Base-by-base conservation (phyloP, 2,888 invertebrate genomes). In the Drosophila diplacantha region DNA sequence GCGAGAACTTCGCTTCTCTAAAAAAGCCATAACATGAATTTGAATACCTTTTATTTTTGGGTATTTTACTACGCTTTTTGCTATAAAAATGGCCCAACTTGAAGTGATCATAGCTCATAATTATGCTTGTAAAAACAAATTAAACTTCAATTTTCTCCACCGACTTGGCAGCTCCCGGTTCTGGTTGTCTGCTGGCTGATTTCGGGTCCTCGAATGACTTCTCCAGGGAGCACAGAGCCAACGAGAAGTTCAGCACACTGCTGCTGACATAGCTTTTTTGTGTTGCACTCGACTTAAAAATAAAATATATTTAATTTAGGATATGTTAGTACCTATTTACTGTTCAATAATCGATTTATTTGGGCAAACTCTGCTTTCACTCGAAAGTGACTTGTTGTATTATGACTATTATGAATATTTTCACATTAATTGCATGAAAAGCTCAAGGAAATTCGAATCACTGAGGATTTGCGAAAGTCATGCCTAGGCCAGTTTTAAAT, bases 41-140 rank as follows among this genome's bases (percentile, higher is more conserved):
- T 46, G 1, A 46, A 29, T 31, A 18, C 44, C 18, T 31, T 31
- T 46, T 31, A 44, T 29, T 46, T 46, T 46, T 46, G 14, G 26
- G 31, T 14, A 31, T 20, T 31, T 20, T 5, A 14, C 20, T 8
- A 29, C 0, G 3, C 29, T 46, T 20, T 46, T 46, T 31, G 44
- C 29, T 14, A 20, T 20, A 14, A 61, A 35, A 54, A 57, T 57
- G 47, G 35, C 47, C 47, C 63, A 14, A 62, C 58, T 66, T 63
- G 29, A 35, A 51, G 55, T 24, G 16, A 59, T 59, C 51, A 51
- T 32, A 8, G 29, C 51, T 59, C 62, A 71, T 83, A 77, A 77
- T 77, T 69, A 64, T 50, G 64, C 75, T 54, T 75, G 86, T 85
- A 81, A 86, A 86, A 86, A 85, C 81, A 85, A 85, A 86, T 86